phyloP scores from a whole-genome alignment of 2,113 vertebrate genomes.

The Mus pahari region DNA sequence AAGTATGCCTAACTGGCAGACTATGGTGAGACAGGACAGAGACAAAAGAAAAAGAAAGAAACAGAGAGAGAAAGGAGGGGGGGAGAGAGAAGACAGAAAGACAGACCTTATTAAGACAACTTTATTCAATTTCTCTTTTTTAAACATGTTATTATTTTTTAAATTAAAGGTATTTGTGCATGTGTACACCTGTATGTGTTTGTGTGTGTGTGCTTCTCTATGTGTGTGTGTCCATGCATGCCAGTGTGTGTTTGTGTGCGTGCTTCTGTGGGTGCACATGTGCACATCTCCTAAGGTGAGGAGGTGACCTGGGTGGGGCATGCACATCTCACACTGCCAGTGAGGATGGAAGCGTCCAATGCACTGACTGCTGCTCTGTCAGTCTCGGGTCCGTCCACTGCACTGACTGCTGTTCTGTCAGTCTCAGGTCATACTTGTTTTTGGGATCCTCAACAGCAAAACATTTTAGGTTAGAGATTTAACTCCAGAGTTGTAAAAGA shows the following conservation, averaged over 20 bases:
- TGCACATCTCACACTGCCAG: not conserved
- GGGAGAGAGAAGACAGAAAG: too few relatives aligned
- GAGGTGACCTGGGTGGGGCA: not conserved
- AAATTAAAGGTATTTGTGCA: not conserved
- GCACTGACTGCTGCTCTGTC: conserved; percentile 23
- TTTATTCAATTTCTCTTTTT: conserved; percentile 1
- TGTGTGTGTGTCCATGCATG: not conserved
- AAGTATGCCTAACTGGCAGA: not conserved
- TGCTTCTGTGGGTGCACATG: not conserved
- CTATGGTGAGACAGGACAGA: not conserved
- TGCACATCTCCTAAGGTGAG: not conserved
- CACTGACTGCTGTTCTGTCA: conserved; percentile 4
- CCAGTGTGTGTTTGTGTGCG: not conserved
- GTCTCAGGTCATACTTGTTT: conserved; percentile 46
- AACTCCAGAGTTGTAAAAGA: conserved; percentile 54
- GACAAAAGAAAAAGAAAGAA: not conserved
- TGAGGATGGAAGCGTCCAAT: conserved; percentile 69
- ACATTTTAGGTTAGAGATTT: conserved; percentile 57
- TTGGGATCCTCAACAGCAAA: conserved; percentile 63
- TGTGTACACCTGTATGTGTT: not conserved
- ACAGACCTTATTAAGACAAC: not conserved
- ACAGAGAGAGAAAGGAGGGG: not conserved
- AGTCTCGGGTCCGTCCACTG: conserved; percentile 55
- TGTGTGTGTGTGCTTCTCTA: not conserved
- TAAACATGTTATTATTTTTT: not conserved